Conservation (phyloP, 2,113 vertebrate species). For the Zosterops lateralis region DNA sequence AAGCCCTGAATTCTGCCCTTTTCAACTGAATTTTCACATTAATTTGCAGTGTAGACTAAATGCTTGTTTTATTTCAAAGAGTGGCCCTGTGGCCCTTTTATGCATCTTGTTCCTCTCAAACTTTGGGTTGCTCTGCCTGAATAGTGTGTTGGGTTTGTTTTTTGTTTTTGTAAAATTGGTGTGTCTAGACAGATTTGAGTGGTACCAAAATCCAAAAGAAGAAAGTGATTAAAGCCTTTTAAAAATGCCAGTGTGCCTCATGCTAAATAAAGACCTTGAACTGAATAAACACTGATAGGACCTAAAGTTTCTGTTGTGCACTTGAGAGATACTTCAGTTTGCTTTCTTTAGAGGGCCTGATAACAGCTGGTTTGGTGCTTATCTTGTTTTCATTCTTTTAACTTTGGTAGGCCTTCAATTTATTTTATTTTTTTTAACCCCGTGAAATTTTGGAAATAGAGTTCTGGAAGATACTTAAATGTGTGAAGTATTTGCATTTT, state of each 20-base stretch:
- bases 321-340: neutral
- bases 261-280: conserved; percentile 11
- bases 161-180: neutral
- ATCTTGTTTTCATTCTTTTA: neutral
- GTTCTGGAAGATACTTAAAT: neutral
- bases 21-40: neutral
- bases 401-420: neutral
- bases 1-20: neutral
- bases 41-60: neutral
- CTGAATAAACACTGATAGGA: neutral
- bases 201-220: neutral
- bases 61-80: neutral
- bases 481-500: neutral
- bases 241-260: neutral
- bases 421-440: neutral
- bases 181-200: neutral
- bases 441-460: neutral
- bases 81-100: neutral
- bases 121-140: neutral
- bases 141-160: neutral
- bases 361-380: neutral
- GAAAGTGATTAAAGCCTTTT: neutral
- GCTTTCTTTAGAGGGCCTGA: neutral
- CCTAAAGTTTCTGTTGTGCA: neutral
- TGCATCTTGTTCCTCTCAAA: neutral